These are phyloP conservation scores for Astreopora myriophthalma DNA, from an alignment of 64 coral and sea anemone genomes.

Conservation along the genomic window DNA sequence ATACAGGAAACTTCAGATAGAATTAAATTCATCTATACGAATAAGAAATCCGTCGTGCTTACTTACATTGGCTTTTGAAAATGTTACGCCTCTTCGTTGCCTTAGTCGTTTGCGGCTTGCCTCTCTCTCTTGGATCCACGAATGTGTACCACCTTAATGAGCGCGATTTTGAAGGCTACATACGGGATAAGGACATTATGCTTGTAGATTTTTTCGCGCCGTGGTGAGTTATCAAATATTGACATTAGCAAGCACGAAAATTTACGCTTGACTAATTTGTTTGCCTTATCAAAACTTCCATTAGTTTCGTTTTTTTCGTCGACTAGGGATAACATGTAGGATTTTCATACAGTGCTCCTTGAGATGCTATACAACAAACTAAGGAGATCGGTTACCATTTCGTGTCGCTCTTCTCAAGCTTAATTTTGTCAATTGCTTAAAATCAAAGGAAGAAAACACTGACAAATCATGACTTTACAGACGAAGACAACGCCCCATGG, in stretches of 20 bases:
- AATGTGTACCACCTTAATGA: constrained; percentile 82
- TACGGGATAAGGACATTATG: constrained; percentile 87
- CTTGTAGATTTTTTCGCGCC: constrained; percentile 90
- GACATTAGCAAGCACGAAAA: neutral
- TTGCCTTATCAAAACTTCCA: neutral
- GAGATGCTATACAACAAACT: too few species aligned
- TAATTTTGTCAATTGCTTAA: neutral
- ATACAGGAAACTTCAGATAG: neutral
- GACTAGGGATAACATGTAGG: neutral
- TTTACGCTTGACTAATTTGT: constrained; percentile 39
- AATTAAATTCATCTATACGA: neutral
- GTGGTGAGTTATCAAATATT: constrained; percentile 65
- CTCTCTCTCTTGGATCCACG: neutral
- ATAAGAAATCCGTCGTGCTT: neutral
- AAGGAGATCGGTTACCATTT: too few species aligned
- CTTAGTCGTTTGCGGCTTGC: neutral
- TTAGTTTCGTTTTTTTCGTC: neutral
- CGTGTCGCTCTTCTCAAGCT: too few species aligned
- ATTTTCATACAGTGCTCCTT: neutral
- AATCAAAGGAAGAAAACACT: neutral
- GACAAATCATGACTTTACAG: neutral
- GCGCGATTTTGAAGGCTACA: constrained; percentile 61
- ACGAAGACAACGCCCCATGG: neutral
- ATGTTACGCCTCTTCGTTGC: neutral
- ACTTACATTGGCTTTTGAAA: neutral